Conservation (phyloP, 2,113 vertebrate species). For the Tachysurus fulvidraco region DNA sequence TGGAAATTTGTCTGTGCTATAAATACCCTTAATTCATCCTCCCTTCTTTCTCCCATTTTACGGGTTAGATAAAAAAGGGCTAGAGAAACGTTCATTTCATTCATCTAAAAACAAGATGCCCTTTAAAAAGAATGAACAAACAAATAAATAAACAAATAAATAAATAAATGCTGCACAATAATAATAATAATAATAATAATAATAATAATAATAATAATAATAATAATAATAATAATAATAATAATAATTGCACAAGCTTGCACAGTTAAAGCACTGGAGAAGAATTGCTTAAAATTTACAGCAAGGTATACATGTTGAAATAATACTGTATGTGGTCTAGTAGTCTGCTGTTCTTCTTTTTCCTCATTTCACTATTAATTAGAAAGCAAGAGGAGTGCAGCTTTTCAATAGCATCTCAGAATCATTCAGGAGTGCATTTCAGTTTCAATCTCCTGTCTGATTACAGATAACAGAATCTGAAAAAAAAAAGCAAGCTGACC, state of each 20-base stretch:
- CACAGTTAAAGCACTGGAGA: no score
- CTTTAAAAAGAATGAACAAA: neutral
- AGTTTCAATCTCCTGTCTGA: neutral
- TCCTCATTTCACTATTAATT: neutral
- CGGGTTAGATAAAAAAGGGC: constrained; percentile 36
- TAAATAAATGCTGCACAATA: neutral
- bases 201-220: neutral
- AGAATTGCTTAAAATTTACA: neutral
- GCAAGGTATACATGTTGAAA: neutral
- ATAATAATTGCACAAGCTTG: no score
- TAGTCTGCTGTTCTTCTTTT: neutral
- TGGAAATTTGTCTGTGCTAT: constrained; percentile 55
- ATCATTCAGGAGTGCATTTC: neutral
- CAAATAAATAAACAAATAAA: neutral
- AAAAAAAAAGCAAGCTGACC: neutral
- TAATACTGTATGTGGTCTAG: neutral
- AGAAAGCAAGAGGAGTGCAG: neutral
- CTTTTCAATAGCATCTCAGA: neutral
- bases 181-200: neutral
- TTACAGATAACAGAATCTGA: neutral
- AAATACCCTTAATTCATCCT: constrained; percentile 67
- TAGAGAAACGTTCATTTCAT: constrained; percentile 17
- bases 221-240: neutral
- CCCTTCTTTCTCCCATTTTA: constrained; percentile 21
- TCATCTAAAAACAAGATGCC: neutral